phyloP scores from a whole-genome alignment of 2,888 invertebrate genomes.

The Agonopterix arenella region DNA sequence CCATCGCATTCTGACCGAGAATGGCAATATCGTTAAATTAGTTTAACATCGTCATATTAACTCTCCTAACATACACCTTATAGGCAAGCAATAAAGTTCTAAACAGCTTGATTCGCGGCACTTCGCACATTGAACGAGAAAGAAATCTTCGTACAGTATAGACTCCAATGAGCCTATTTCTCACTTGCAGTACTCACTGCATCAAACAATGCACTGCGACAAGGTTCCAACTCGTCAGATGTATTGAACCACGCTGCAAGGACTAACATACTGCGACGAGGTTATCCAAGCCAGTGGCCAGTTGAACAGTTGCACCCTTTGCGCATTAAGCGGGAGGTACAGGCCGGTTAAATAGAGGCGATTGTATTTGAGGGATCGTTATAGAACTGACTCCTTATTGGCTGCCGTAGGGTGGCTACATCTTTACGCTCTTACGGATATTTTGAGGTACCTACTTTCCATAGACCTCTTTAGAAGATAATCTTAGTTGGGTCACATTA shows the following conservation, averaged over 20 bases:
- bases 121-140: too few relatives aligned
- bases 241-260: too few relatives aligned
- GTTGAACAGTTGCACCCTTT: neutral
- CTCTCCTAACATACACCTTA: too few relatives aligned
- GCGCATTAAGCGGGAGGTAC: neutral
- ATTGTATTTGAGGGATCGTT: constrained; percentile 5
- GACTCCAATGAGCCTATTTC: constrained; percentile 2
- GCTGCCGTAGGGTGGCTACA: neutral
- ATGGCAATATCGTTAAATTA: constrained; percentile 2
- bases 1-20: neutral
- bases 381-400: constrained; percentile 3
- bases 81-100: too few relatives aligned
- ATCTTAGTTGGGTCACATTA: too few relatives aligned
- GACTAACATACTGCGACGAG: neutral
- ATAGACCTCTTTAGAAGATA: too few relatives aligned
- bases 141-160: neutral
- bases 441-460: neutral
- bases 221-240: neutral
- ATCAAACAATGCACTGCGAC: neutral
- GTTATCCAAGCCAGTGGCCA: neutral
- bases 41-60: too few relatives aligned
- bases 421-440: neutral
- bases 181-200: neutral
- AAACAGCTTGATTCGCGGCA: too few relatives aligned
- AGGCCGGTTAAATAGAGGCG: constrained; percentile 2